A percentile compares a stretch with the other conserved stretches of the same genome.
These are phyloP conservation scores for Pandemis cinnamomeana DNA, from an alignment of 2,888 invertebrate species.

Conservation along the genomic window DNA sequence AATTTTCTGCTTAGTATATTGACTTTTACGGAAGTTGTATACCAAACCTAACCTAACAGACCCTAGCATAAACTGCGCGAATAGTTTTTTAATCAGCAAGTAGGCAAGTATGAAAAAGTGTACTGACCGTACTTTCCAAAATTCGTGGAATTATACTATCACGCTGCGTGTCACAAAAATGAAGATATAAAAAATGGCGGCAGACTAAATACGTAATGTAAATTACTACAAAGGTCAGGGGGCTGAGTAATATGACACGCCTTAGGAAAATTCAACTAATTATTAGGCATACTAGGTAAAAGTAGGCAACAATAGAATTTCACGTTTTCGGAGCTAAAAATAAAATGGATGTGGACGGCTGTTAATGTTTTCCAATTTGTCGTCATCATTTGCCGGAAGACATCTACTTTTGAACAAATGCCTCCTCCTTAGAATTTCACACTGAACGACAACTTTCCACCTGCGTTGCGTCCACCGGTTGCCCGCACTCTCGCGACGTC, in stretches of 20 bases:
- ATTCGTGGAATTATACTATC: neutral
- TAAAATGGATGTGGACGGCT: neutral
- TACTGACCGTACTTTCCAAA: neutral
- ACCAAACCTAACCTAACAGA: too few relatives aligned
- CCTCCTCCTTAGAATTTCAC: too few relatives aligned
- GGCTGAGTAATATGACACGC: constrained; percentile 21
- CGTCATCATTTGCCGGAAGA: too few relatives aligned
- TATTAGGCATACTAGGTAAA: neutral
- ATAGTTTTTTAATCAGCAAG: too few relatives aligned
- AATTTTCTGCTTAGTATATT: too few relatives aligned
- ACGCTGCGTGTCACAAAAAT: constrained; percentile 16
- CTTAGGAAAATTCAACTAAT: constrained; percentile 16
- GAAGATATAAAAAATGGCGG: constrained; percentile 10
- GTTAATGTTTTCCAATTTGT: constrained; percentile 12
- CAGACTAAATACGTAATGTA: constrained; percentile 10
- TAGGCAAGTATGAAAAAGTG: too few relatives aligned
- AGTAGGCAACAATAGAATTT: constrained; percentile 1
- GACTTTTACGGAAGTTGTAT: too few relatives aligned
- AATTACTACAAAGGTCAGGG: constrained; percentile 21
- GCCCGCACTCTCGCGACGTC: too few relatives aligned
- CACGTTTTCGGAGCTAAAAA: neutral
- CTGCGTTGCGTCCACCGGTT: too few relatives aligned
- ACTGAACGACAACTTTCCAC: too few relatives aligned
- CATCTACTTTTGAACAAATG: too few relatives aligned
- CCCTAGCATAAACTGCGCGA: too few relatives aligned